A percentile compares a stretch with the other conserved stretches of the same genome.
These are phyloP conservation scores for Acrocephalus scirpaceus DNA, from an alignment of 2,797 vertebrate species.

Conservation along the genomic window DNA sequence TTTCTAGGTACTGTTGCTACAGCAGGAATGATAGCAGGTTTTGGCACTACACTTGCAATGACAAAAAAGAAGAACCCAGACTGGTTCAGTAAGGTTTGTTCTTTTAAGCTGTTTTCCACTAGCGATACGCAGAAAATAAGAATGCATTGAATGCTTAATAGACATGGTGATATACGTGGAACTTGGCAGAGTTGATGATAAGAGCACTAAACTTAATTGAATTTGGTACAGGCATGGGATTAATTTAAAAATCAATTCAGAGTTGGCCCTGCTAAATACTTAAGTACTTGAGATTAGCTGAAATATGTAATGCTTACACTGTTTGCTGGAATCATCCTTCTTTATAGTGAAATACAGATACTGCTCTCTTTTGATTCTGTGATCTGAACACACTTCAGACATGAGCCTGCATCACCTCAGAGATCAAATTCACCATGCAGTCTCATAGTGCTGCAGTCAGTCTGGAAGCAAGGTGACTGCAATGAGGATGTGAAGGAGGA, in stretches of 20 bases:
- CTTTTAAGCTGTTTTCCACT: neutral
- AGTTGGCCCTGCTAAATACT: neutral
- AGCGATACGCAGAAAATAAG: neutral
- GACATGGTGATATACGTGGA: neutral
- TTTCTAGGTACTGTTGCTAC: conserved; percentile 87
- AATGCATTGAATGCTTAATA: neutral
- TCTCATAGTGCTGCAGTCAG: neutral
- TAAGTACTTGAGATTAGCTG: neutral
- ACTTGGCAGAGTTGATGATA: neutral
- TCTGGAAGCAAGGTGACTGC: fast-evolving
- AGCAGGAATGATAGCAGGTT: conserved; percentile 88
- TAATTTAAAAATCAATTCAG: neutral
- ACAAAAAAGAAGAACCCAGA: conserved; percentile 90
- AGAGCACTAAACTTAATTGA: neutral
- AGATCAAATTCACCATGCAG: fast-evolving
- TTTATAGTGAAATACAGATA: neutral
- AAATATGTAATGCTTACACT: neutral
- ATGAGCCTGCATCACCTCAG: neutral
- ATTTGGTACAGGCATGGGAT: neutral
- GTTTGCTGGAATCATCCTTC: neutral
- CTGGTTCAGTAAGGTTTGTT: conserved; percentile 92
- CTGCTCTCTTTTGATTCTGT: neutral
- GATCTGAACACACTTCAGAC: neutral
- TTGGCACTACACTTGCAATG: conserved; percentile 88
- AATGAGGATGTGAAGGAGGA: neutral